Evolutionary conservation across 1,140 invertebrate species (phyloP), one percentile per base, ranked within the genome.

Genomic region (Meloidogyne floridensis): DNA sequence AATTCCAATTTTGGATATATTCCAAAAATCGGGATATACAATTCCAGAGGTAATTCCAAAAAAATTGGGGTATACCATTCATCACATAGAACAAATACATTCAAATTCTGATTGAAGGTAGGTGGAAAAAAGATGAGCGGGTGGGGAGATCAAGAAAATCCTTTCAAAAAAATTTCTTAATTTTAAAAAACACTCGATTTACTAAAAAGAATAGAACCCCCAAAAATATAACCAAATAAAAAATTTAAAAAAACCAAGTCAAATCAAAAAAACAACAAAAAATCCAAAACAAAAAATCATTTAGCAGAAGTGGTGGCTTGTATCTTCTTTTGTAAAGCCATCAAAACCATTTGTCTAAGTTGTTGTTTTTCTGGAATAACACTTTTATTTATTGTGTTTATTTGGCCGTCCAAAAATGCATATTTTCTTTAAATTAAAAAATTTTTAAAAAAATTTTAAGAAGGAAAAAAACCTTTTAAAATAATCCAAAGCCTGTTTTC

Each of bases 291-390:
- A 81, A 18, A 72, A 51, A 54, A 76, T 59, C 15, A 81, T 47
- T 72, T 83, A 71, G 42, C 47, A 47, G 76, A 59, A 13, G 81
- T 56, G 8, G 75, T 65, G 43, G 53, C 11, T 20, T 87, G 84
- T 43, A 87, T 82, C 80, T 87, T 87, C 65, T 87, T 83, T 73
- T 87, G 87, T 20, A 87, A 73, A n/a, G 83, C 83, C 5, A 83
- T 80, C 53, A 82, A 74, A 69, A 87, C 69, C 47, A 82, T 71
- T 32, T 86, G 81, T 53, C 82, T 69, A n/a, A 81, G 79, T 59
- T 81, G 54, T 20, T 80, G 80, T 76, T 89, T 89, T 71, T 87
- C 87, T 32, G 80, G 77, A 54, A 87, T 69, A 18, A 89, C 71
- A 77, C 82, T 83, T n/a, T 84, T 78, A 13, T 76, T 65, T 20